phyloP scores from a whole-genome alignment of 1,140 invertebrate genomes.

The Choristoneura fumiferana region DNA sequence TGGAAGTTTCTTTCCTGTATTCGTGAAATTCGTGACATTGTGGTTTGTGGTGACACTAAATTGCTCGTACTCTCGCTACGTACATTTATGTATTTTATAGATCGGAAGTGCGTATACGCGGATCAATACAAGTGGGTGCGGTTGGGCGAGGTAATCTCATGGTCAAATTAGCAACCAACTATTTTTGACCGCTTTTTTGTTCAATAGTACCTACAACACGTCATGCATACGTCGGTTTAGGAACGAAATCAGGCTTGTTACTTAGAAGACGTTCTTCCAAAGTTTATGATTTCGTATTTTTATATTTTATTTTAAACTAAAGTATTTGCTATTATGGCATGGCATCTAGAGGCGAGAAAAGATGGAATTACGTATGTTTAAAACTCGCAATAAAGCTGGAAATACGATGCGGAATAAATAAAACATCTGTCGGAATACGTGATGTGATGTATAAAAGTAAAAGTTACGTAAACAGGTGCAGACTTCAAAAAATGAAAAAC shows the following conservation, averaged over 20 bases:
- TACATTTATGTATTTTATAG: neutral
- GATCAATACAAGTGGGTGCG: slow-evolving; percentile 7
- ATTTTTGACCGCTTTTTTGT: slow-evolving; percentile 1
- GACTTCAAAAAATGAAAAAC: slow-evolving; percentile 33
- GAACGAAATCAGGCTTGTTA: too few species aligned
- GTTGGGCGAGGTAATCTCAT: slow-evolving; percentile 15
- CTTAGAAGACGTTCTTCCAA: too few species aligned
- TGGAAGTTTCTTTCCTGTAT: too few species aligned
- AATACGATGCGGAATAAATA: slow-evolving; percentile 50
- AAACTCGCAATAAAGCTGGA: slow-evolving; percentile 52
- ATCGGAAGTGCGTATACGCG: neutral
- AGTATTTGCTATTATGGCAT: slow-evolving; percentile 22
- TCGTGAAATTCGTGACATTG: too few species aligned
- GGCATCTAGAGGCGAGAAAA: slow-evolving; percentile 29
- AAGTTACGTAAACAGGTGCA: slow-evolving; percentile 43
- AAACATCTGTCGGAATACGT: slow-evolving; percentile 53
- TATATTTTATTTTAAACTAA: slow-evolving; percentile 26
- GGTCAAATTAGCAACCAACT: slow-evolving; percentile 7
- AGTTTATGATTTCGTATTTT: slow-evolving; percentile 17
- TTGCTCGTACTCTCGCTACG: neutral
- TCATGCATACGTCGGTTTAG: too few species aligned
- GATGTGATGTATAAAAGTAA: slow-evolving; percentile 48
- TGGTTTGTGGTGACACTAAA: too few species aligned
- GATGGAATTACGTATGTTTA: slow-evolving; percentile 50
- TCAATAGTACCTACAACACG: slow-evolving; percentile 1